Percentiles rank a stretch among this genome's conserved stretches.
Conservation (phyloP, 35 echinoderm and acorn worm genomes). For the Ptychodera flava region DNA sequence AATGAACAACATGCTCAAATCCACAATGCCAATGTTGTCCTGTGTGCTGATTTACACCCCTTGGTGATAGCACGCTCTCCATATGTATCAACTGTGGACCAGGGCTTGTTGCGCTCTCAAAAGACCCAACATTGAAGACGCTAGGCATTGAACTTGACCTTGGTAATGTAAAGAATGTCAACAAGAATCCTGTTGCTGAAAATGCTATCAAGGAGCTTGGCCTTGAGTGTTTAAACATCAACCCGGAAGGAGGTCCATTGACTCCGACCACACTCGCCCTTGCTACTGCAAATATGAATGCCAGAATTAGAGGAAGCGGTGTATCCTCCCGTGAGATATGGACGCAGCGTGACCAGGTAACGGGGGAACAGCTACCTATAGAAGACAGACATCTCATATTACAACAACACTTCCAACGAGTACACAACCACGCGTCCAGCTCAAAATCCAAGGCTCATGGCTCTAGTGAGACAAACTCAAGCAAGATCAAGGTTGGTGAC, state of each 20-base stretch:
- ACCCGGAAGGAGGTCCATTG: neutral
- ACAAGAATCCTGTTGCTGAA: conserved; percentile 11
- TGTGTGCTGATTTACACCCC: neutral
- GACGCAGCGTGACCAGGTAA: neutral
- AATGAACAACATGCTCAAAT: neutral
- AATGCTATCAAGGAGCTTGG: conserved; percentile 11
- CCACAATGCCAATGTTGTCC: neutral
- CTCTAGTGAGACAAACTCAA: neutral
- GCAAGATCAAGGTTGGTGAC: neutral
- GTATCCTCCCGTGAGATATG: neutral
- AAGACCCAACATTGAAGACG: neutral
- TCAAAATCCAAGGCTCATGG: conserved; percentile 1
- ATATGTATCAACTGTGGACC: neutral
- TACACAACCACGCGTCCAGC: conserved; percentile 6
- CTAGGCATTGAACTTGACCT: neutral
- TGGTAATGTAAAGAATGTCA: conserved; percentile 1
- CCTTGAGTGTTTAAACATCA: neutral
- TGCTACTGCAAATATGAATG: conserved; percentile 9
- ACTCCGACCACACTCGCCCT: neutral
- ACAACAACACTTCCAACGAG: neutral
- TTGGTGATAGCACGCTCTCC: no score
- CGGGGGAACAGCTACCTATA: conserved; percentile 6
- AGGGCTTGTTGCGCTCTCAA: neutral
- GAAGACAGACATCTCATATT: conserved; percentile 8
- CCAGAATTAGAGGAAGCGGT: neutral